Conservation (phyloP, 1,140 invertebrate species). For the Drosophila nigrodunni region DNA sequence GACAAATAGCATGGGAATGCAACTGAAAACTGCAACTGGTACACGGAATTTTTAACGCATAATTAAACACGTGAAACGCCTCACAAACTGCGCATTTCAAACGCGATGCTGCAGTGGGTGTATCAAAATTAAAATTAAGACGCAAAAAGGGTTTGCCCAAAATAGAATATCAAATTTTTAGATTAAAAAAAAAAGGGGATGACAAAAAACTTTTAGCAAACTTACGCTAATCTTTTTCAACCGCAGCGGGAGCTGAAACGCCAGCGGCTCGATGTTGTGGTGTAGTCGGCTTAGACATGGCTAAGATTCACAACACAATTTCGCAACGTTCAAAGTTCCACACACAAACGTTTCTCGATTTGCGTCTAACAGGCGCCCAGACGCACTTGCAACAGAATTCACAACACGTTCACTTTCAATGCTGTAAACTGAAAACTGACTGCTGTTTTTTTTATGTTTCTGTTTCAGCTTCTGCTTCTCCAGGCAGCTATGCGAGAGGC, state of each 20-base stretch:
- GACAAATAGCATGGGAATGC: conserved; percentile 34
- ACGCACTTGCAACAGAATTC: conserved; percentile 39
- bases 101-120: neutral
- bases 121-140: neutral
- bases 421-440: neutral
- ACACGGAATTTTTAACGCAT: conserved; percentile 20
- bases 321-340: conserved; percentile 34
- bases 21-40: neutral
- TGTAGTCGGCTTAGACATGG: conserved; percentile 74
- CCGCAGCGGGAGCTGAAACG: conserved; percentile 30
- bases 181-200: neutral
- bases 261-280: conserved; percentile 57
- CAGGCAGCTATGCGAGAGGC: conserved; percentile 21
- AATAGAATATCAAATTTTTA: too few species aligned
- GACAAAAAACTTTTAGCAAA: conserved; percentile 20
- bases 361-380: conserved; percentile 68
- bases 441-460: neutral
- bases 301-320: conserved; percentile 39
- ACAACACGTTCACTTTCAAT: conserved; percentile 1
- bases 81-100: conserved; percentile 30
- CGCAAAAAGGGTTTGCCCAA: too few species aligned
- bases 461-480: neutral
- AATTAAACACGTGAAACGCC: conserved; percentile 58
- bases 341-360: conserved; percentile 68
- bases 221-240: conserved; percentile 77